Evolutionary conservation across 2,797 vertebrate species (phyloP), one percentile per base, ranked within the genome.

Genomic region (Nasua narica): DNA sequence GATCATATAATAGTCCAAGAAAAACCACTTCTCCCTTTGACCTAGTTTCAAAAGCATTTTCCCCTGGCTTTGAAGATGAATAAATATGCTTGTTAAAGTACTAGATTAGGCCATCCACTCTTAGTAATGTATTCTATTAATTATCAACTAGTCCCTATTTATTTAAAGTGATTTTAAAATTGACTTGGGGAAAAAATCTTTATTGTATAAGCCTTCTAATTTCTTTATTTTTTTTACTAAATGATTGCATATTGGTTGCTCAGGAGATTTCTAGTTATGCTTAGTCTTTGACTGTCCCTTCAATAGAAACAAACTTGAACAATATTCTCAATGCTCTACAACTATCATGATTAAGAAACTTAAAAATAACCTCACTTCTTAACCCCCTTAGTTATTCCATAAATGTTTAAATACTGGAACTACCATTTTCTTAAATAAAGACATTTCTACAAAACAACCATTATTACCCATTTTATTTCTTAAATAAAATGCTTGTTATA

Each of bases 91-190:
- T 93, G 37, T 89, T 93, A 88, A 92, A 97, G 37, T 81, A 93
- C 19, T 87, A 46, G 23, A 69, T 91, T 19, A 87, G 81, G n/a
- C 35, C 52, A 82, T 94, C 43, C 48, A 95, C 74, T 52, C 77
- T 92, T 82, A 92, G 54, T 74, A 86, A 94, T 69, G 7, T 50
- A 32, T 58, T 96, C 54, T 85, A 92, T 87, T 96, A 97, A 96
- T 90, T 96, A 95, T 54, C 37, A 95, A 72, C 48, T 82, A 69
- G 67, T 7, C 21, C 11, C 21, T 94, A 46, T 88, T n/a, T n/a
- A n/a, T n/a, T n/a, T 89, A 85, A 88, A 90, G 35, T 76, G 95
- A 87, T 93, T 92, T 91, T 95, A 15, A 89, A 97, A 96, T 92
- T 96, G 58, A 60, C 13, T 93, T 96, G n/a, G 67, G 67, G 69